These are phyloP conservation scores for Hypotaenidia okinawae DNA, from an alignment of 2,797 vertebrate genomes.

Conservation along the genomic window DNA sequence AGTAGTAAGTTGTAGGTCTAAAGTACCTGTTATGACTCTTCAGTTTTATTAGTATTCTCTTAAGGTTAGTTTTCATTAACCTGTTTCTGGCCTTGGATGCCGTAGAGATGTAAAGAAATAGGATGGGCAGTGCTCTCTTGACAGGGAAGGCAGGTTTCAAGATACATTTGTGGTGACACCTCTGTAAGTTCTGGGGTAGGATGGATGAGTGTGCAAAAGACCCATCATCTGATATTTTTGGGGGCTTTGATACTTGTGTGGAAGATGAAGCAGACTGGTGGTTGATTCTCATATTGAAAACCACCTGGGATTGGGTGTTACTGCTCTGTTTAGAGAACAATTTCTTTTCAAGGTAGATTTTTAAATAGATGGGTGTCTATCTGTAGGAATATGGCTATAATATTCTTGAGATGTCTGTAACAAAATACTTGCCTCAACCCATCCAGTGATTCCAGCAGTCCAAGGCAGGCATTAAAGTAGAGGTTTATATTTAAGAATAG, in stretches of 20 bases:
- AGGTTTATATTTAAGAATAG: background rate
- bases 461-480: background rate
- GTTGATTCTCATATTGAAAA: background rate
- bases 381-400: background rate
- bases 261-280: background rate
- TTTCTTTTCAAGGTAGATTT: background rate
- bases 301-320: background rate
- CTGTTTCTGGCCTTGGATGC: background rate
- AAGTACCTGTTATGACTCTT: background rate
- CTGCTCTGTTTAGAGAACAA: background rate
- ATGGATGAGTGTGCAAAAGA: background rate
- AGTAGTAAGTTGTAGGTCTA: background rate
- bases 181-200: background rate
- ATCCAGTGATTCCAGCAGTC: background rate
- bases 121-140: background rate
- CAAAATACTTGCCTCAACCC: background rate
- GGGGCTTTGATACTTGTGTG: background rate
- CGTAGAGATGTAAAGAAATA: background rate
- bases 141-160: background rate
- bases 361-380: background rate
- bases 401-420: background rate
- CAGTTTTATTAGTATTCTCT: background rate
- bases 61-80: background rate
- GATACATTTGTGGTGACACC: accelerated
- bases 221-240: accelerated